Percentiles rank a stretch among this genome's conserved stretches.
These are phyloP conservation scores for Chaenocephalus aceratus DNA, from an alignment of 2,113 vertebrate genomes.

Conservation along the genomic window DNA sequence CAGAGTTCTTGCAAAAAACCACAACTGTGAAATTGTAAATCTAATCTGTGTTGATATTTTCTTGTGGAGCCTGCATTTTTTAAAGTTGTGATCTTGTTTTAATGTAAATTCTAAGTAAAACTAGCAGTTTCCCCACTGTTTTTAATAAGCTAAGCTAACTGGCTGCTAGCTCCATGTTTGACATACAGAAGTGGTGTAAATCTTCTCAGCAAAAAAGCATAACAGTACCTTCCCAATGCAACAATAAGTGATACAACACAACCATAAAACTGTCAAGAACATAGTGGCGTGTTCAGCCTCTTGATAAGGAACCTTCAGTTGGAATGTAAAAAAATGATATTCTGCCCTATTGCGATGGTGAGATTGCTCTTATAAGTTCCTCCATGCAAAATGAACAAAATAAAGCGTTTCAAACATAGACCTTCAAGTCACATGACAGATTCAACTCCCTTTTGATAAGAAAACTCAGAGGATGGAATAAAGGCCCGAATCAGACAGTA, in stretches of 20 bases:
- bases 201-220: background rate
- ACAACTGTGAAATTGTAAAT: background rate
- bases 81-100: background rate
- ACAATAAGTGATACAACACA: background rate
- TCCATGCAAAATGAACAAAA: background rate
- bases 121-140: background rate
- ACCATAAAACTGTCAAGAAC: background rate
- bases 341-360: background rate
- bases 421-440: slow-evolving; percentile 1
- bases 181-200: background rate
- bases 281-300: background rate
- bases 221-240: background rate
- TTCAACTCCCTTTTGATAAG: slow-evolving; percentile 25
- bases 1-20: no score
- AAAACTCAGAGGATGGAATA: slow-evolving; percentile 34
- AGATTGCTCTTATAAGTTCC: background rate
- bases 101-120: background rate
- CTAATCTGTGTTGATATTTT: background rate
- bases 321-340: slow-evolving; percentile 3
- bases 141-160: slow-evolving; percentile 3
- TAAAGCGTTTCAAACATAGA: background rate
- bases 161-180: background rate
- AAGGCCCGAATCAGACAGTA: slow-evolving; percentile 12
- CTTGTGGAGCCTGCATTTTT: background rate
- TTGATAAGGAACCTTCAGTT: background rate